Percentiles rank a stretch among this genome's conserved stretches.
phyloP scores from a whole-genome alignment of 92 coral and sea anemone genomes.

The Zoanthus sansibaricus region DNA sequence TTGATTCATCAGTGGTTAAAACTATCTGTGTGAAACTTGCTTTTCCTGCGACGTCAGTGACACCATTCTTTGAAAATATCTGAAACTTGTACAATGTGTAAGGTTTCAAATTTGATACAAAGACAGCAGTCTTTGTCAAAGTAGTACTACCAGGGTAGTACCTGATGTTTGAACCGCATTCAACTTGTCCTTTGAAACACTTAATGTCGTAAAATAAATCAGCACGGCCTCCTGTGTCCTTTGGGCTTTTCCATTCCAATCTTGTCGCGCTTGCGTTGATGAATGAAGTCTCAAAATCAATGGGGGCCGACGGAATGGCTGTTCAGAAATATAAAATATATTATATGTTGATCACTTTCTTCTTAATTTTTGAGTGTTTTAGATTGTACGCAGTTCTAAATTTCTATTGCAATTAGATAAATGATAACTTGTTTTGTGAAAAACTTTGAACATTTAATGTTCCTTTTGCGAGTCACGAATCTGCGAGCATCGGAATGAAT shows the following conservation, averaged over 20 bases:
- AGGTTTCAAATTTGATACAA: constrained; percentile 4
- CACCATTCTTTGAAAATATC: constrained; percentile 22
- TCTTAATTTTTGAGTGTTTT: too few relatives aligned
- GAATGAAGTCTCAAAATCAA: background rate
- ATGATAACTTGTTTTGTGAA: too few relatives aligned
- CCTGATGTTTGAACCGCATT: background rate
- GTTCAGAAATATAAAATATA: background rate
- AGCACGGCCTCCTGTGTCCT: constrained; percentile 12
- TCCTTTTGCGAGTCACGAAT: too few relatives aligned
- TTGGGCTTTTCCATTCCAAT: constrained; percentile 16
- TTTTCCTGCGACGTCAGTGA: background rate
- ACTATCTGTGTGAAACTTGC: background rate
- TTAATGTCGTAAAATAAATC: constrained; percentile 26
- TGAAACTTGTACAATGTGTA: background rate
- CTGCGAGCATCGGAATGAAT: too few relatives aligned
- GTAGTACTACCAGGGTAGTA: constrained; percentile 7
- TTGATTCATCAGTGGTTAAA: background rate
- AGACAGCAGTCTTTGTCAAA: background rate
- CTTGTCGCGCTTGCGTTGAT: constrained; percentile 7
- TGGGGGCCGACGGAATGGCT: constrained; percentile 29
- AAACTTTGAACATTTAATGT: too few relatives aligned
- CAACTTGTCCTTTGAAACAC: background rate
- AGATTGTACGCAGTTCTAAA: too few relatives aligned
- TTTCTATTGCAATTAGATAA: too few relatives aligned
- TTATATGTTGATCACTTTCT: too few relatives aligned